Evolutionary conservation across 1,140 invertebrate species (phyloP).

Genomic region (Conus betulinus): DNA sequence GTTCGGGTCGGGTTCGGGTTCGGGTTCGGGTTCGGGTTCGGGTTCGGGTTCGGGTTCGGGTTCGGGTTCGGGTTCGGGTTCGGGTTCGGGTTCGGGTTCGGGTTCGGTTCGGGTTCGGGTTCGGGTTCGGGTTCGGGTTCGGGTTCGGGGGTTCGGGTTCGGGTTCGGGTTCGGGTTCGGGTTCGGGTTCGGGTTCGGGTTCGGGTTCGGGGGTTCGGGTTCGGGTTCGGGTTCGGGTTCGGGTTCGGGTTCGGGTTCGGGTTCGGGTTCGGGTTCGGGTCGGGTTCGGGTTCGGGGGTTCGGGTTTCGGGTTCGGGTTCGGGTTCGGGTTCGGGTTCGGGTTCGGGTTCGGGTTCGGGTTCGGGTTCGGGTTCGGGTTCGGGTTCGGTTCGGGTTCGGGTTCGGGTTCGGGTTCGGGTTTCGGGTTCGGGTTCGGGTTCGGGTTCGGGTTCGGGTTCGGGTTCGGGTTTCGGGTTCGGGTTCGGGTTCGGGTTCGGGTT

Average conservation of each 20-base stretch:
- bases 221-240: slow-evolving; percentile 51
- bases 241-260: slow-evolving; percentile 44
- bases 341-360: background rate
- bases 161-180: background rate
- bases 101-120: background rate
- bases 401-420: no score
- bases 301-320: slow-evolving; percentile 22
- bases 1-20: background rate
- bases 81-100: background rate
- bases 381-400: slow-evolving; percentile 40
- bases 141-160: background rate
- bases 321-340: background rate
- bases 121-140: background rate
- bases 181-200: background rate
- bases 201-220: slow-evolving; percentile 44
- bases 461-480: no score
- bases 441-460: no score
- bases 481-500: no score
- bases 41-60: background rate
- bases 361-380: slow-evolving; percentile 8
- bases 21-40: background rate
- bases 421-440: no score
- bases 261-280: slow-evolving; percentile 30
- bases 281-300: background rate
- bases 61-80: background rate